Evolutionary conservation across 2,888 invertebrate genomes (phyloP).

Genomic region (Oscheius sp.): DNA sequence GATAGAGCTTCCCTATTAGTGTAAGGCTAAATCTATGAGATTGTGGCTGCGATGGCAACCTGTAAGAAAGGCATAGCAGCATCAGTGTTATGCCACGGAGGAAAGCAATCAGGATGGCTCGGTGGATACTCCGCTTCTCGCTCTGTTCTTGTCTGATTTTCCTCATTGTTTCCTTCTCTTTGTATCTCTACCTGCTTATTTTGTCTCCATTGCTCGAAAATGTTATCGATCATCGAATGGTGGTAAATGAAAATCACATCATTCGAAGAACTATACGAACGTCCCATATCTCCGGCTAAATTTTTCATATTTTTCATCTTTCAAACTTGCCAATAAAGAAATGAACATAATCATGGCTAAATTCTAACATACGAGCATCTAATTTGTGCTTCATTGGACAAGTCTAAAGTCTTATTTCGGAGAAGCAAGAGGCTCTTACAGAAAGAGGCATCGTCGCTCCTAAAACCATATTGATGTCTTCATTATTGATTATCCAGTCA

Average conservation of each 20-base stretch:
- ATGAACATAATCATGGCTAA: constrained; percentile 68
- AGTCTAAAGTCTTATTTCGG: constrained; percentile 33
- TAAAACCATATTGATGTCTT: constrained; percentile 45
- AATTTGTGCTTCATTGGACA: constrained; percentile 54
- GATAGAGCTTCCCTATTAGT: constrained; percentile 53
- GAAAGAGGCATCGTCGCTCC: constrained; percentile 46
- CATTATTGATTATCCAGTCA: constrained; percentile 49
- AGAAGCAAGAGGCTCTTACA: constrained; percentile 22
- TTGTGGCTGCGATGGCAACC: constrained; percentile 3
- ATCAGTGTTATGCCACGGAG: constrained; percentile 60
- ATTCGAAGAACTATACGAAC: constrained; percentile 67
- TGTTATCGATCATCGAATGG: constrained; percentile 70
- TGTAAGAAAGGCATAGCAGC: constrained; percentile 55
- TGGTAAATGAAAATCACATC: constrained; percentile 71
- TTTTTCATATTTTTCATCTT: background rate
- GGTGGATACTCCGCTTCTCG: constrained; percentile 56
- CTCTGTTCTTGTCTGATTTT: constrained; percentile 43
- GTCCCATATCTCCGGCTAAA: constrained; percentile 58
- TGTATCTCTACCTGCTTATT: constrained; percentile 29
- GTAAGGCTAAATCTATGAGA: constrained; percentile 31
- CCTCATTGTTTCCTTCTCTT: background rate
- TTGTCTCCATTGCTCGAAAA: constrained; percentile 70
- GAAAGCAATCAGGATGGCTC: constrained; percentile 53
- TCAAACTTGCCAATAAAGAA: constrained; percentile 57
- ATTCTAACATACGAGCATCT: constrained; percentile 66